A percentile compares a stretch with the other conserved stretches of the same genome.
Conservation (phyloP, 1,140 invertebrate species). For the Drosophila biarmipes region DNA sequence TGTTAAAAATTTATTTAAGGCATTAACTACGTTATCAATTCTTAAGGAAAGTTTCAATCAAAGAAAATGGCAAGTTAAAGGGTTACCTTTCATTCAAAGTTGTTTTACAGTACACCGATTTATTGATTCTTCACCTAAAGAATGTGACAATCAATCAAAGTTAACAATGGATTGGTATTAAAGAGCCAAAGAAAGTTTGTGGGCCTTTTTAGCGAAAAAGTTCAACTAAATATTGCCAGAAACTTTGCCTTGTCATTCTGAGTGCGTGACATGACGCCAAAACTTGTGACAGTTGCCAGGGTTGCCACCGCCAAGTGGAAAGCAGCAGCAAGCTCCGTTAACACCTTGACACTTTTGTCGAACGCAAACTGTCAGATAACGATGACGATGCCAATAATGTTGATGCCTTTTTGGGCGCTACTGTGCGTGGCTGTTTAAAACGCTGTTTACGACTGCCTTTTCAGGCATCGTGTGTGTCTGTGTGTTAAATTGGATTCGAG, state of each 20-base stretch:
- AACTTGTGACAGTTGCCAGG: constrained; percentile 40
- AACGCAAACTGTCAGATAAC: constrained; percentile 73
- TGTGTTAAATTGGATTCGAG: constrained; percentile 79
- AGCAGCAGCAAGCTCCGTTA: constrained; percentile 38
- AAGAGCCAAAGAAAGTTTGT: background rate
- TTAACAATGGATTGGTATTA: background rate
- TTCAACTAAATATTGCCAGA: background rate
- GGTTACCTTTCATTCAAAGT: too few species aligned
- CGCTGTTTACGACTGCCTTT: constrained; percentile 50
- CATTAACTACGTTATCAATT: too few species aligned
- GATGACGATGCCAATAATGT: constrained; percentile 74
- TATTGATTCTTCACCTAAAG: background rate
- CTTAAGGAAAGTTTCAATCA: too few species aligned
- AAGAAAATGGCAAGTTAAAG: too few species aligned
- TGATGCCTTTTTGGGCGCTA: constrained; percentile 46
- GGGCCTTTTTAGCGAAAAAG: background rate
- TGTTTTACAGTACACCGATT: background rate
- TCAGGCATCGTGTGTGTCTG: constrained; percentile 1
- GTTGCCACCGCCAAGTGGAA: constrained; percentile 23
- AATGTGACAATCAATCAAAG: background rate
- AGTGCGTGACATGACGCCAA: constrained; percentile 51
- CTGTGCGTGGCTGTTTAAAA: constrained; percentile 49
- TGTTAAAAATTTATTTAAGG: too few species aligned
- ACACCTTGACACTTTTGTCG: constrained; percentile 59
- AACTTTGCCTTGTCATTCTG: constrained; percentile 4